Evolutionary conservation across 2,888 invertebrate genomes (phyloP), one percentile per base, ranked within the genome.

Genomic region (Dascillus cervinus): DNA sequence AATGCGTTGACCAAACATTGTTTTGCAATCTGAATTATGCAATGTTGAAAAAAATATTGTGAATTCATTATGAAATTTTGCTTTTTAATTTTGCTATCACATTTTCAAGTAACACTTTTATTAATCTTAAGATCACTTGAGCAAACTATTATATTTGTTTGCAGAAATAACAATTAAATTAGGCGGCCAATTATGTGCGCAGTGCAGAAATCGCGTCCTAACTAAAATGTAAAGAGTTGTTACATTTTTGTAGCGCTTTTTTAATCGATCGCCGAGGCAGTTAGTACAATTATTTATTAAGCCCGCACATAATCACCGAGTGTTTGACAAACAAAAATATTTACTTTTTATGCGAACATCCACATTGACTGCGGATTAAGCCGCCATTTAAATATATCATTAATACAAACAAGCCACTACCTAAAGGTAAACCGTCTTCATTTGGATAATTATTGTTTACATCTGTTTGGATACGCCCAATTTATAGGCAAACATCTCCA

Each of bases 281-380:
- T 35, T 32, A 45, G 39, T 44, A 44, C 44, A 47, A 49, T 49
- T 47, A 49, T 49, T 47, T 50, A 48, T 50, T 46, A 50, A 50
- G 47, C 48, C 43, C 44, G 44, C 45, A 47, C 45, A 49, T 47
- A 50, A 49, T 49, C 46, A 42, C 40, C 46, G 53, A 56, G 56
- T 60, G 59, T 59, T 60, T 60, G 57, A 53, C 58, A 60, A 59
- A 60, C 55, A 60, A 58, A 47, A 60, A 59, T 60, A 59, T 60
- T 60, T 56, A 50, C 56, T 55, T 57, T 53, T 52, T 49, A 52
- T 48, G 46, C 46, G 50, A 50, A 51, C 49, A 45, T 46, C 47
- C 46, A 44, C 47, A 48, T 48, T 46, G 46, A 49, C 49, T 48
- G 45, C 42, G 45, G 45, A 46, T 48, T 46, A 46, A 37, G 39